Evolutionary conservation across 2,888 invertebrate genomes (phyloP).

Genomic region (Coleophora deauratella): DNA sequence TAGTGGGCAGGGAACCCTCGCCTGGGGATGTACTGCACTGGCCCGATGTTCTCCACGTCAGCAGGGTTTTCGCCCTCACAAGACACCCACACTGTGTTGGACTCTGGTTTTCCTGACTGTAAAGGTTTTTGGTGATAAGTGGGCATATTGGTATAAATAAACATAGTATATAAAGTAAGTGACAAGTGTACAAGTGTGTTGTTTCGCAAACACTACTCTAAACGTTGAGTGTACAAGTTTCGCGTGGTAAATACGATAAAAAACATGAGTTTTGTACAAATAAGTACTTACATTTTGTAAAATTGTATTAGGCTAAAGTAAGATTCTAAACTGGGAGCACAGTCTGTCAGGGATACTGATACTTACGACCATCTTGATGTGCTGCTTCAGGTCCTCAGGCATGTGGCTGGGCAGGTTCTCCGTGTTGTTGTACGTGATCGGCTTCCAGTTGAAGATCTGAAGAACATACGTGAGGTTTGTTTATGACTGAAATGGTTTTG

Average conservation of each 20-base stretch:
- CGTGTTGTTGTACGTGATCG: conserved; percentile 83
- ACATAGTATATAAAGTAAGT: too few species aligned
- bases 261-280: too few species aligned
- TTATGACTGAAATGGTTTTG: too few species aligned
- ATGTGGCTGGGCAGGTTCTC: conserved; percentile 80
- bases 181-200: too few species aligned
- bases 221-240: too few species aligned
- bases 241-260: too few species aligned
- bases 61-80: conserved; percentile 97
- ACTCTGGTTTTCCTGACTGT: conserved; percentile 60
- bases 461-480: too few species aligned
- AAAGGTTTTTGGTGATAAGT: conserved; percentile 5
- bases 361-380: conserved; percentile 74
- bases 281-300: too few species aligned
- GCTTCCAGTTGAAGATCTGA: conserved; percentile 92
- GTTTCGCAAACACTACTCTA: too few species aligned
- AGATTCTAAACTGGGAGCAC: too few species aligned
- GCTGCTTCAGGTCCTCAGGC: conserved; percentile 83
- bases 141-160: too few species aligned
- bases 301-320: too few species aligned
- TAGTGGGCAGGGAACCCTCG: conserved; percentile 90
- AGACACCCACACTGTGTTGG: conserved; percentile 89
- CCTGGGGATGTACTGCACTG: conserved; percentile 87
- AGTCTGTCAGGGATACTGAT: conserved; percentile 6
- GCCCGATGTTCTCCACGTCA: conserved; percentile 95